phyloP scores from a whole-genome alignment of 64 coral and sea anemone genomes.

The Acropora yongei region DNA sequence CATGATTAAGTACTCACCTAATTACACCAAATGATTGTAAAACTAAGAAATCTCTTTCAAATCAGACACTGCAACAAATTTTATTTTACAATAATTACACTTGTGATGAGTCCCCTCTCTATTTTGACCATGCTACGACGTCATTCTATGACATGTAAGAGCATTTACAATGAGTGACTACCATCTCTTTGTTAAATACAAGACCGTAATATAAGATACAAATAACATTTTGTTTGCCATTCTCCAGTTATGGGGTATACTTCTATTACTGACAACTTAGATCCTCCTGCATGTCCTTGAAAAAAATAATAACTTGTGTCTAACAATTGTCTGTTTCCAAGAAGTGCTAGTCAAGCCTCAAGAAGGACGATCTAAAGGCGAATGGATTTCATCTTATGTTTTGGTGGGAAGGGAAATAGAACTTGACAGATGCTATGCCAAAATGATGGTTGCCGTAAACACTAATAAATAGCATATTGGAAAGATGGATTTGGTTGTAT shows the following conservation, averaged over 20 bases:
- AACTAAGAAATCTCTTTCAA: not conserved
- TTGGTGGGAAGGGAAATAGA: no score
- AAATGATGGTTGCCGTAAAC: no score
- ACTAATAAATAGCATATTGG: no score
- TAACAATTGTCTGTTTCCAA: no score
- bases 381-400: no score
- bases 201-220: not conserved
- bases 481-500: no score
- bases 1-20: not conserved
- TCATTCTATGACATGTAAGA: not conserved
- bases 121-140: not conserved
- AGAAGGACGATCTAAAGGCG: no score
- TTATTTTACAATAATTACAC: not conserved
- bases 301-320: not conserved
- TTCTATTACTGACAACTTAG: not conserved
- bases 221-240: not conserved
- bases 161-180: not conserved
- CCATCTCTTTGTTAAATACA: not conserved
- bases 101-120: not conserved
- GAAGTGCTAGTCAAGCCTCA: no score
- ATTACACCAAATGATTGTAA: not conserved
- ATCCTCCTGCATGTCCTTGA: not conserved
- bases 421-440: no score
- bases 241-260: not conserved
- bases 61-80: not conserved